Evolutionary conservation across 2,888 invertebrate genomes (phyloP).

Genomic region (Cynaeus angustus): DNA sequence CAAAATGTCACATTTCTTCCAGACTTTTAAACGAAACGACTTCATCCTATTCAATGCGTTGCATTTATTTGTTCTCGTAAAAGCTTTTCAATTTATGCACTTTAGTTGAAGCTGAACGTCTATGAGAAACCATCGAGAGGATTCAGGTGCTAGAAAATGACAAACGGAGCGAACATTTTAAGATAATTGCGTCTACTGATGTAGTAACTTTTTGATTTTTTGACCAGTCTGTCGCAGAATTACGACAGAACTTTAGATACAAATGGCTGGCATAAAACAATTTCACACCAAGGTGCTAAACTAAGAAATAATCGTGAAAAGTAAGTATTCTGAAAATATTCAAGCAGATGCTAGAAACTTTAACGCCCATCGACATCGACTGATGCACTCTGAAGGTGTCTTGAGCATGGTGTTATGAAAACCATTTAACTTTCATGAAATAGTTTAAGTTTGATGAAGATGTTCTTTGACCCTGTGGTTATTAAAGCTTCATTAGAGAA

Average conservation of each 20-base stretch:
- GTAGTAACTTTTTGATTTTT: no score
- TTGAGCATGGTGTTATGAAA: not conserved
- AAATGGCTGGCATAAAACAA: no score
- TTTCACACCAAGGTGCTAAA: no score
- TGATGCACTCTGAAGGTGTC: slow-evolving; percentile 13
- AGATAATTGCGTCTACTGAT: not conserved
- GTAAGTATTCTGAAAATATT: no score
- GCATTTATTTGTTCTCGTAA: slow-evolving; percentile 4
- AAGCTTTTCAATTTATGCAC: slow-evolving; percentile 4
- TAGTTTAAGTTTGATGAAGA: slow-evolving; percentile 44
- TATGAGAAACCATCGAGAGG: not conserved
- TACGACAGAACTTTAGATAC: no score
- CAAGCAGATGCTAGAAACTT: no score
- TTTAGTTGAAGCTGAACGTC: not conserved
- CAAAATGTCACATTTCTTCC: not conserved
- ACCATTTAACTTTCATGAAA: slow-evolving; percentile 37
- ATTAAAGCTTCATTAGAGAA: slow-evolving; percentile 39
- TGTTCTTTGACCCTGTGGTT: slow-evolving; percentile 35
- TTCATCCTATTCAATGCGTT: not conserved
- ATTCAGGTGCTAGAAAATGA: not conserved
- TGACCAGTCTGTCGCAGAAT: no score
- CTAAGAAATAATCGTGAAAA: no score
- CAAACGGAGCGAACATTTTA: not conserved
- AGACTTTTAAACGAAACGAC: not conserved
- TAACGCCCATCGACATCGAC: not conserved